These are phyloP conservation scores for Anas acuta DNA, from an alignment of 2,797 vertebrate genomes.

Conservation along the genomic window DNA sequence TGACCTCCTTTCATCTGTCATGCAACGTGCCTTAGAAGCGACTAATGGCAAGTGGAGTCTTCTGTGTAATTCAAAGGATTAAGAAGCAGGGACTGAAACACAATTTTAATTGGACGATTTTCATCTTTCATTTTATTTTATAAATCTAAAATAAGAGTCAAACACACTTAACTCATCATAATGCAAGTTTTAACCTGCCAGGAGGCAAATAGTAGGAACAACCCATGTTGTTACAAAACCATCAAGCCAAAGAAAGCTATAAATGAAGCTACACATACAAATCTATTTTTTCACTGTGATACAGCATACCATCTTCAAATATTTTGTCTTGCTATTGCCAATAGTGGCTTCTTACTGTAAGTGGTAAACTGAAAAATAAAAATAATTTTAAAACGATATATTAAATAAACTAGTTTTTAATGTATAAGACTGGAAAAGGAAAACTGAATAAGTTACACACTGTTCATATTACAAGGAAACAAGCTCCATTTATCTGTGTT, in stretches of 20 bases:
- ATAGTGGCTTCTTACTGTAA: not conserved
- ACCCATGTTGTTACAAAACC: not conserved
- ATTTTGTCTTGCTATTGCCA: not conserved
- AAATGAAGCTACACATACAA: not conserved
- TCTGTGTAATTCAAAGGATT: not conserved
- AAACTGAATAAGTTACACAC: not conserved
- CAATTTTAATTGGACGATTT: not conserved
- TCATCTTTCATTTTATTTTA: not conserved
- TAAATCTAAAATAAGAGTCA: not conserved
- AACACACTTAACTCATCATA: not conserved
- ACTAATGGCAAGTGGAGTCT: not conserved
- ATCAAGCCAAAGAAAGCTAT: not conserved
- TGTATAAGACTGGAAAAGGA: not conserved
- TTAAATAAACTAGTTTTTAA: not conserved
- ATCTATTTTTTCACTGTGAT: not conserved
- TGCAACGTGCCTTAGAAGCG: accelerated
- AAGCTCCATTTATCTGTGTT: not conserved
- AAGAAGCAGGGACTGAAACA: not conserved
- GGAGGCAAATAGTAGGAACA: not conserved
- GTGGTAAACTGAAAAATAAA: not conserved
- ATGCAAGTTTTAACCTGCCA: not conserved
- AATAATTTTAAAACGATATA: not conserved
- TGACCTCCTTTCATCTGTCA: not conserved
- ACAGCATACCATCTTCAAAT: not conserved
- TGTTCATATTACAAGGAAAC: not conserved